These are phyloP conservation scores for Drosophila baimaii DNA, from an alignment of 1,140 invertebrate genomes.

Conservation along the genomic window DNA sequence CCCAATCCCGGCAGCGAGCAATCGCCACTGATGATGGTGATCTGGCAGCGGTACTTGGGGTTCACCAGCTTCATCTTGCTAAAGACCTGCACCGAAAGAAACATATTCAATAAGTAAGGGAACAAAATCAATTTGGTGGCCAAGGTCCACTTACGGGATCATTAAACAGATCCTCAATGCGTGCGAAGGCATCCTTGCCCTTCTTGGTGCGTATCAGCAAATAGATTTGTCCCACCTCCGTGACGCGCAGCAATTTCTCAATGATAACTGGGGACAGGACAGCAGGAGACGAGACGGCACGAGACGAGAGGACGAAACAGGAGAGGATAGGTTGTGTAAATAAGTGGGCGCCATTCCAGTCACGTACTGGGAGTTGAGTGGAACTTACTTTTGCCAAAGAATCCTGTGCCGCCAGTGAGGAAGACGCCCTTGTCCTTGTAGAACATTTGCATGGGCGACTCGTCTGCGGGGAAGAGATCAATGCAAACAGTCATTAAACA, in stretches of 20 bases:
- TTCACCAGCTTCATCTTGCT: slow-evolving; percentile 85
- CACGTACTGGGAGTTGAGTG: slow-evolving; percentile 67
- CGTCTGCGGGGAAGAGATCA: slow-evolving; percentile 77
- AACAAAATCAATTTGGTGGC: not conserved
- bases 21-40: slow-evolving; percentile 86
- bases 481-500: slow-evolving; percentile 82
- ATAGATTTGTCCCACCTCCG: slow-evolving; percentile 90
- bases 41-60: slow-evolving; percentile 87
- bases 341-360: slow-evolving; percentile 54
- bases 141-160: slow-evolving; percentile 86
- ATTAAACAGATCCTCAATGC: slow-evolving; percentile 88
- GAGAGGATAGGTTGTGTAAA: slow-evolving; percentile 28
- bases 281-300: not conserved
- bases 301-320: slow-evolving; percentile 29
- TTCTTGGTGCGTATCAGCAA: slow-evolving; percentile 91
- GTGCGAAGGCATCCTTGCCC: slow-evolving; percentile 87
- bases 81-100: slow-evolving; percentile 85
- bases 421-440: slow-evolving; percentile 88
- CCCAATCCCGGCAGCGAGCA: slow-evolving; percentile 88
- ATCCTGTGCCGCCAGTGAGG: slow-evolving; percentile 90
- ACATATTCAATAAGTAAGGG: not conserved
- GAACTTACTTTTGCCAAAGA: slow-evolving; percentile 89
- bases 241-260: slow-evolving; percentile 92
- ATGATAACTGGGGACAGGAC: slow-evolving; percentile 86
- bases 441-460: slow-evolving; percentile 86